A percentile compares a stretch with the other conserved stretches of the same genome.
Conservation (phyloP, 2,888 invertebrate genomes). For the Venusia cambrica region DNA sequence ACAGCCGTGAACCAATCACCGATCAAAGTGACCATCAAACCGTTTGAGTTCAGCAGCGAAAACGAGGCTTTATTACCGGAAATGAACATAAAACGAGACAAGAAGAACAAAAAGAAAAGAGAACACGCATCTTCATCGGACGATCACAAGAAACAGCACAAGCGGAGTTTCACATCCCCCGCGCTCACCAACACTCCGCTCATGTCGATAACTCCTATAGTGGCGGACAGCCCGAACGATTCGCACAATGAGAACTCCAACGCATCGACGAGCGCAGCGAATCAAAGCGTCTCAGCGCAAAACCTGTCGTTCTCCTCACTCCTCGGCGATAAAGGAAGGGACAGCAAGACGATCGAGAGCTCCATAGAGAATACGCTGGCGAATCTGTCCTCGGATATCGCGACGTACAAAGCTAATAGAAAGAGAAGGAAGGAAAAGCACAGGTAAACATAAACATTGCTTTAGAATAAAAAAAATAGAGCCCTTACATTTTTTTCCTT, state of each 20-base stretch:
- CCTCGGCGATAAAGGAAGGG: slow-evolving; percentile 65
- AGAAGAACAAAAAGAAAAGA: slow-evolving; percentile 64
- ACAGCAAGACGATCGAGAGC: slow-evolving; percentile 69
- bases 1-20: slow-evolving; percentile 62
- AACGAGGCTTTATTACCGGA: slow-evolving; percentile 48
- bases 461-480: no score
- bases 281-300: slow-evolving; percentile 56
- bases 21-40: slow-evolving; percentile 76
- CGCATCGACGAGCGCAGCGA: slow-evolving; percentile 55
- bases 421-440: slow-evolving; percentile 89
- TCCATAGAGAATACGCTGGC: slow-evolving; percentile 72
- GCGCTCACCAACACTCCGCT: slow-evolving; percentile 73
- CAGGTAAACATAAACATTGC: no score
- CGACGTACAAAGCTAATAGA: slow-evolving; percentile 82
- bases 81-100: slow-evolving; percentile 61
- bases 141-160: slow-evolving; percentile 60
- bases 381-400: slow-evolving; percentile 72
- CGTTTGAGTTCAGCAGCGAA: slow-evolving; percentile 70
- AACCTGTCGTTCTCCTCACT: slow-evolving; percentile 76
- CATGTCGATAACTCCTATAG: slow-evolving; percentile 77
- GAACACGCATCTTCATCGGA: slow-evolving; percentile 49
- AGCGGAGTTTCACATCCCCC: slow-evolving; percentile 75
- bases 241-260: slow-evolving; percentile 76
- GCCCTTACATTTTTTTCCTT: no score
- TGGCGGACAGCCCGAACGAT: slow-evolving; percentile 74